phyloP scores from a whole-genome alignment of 2,113 vertebrate species.

The Ascaphus truei region DNA sequence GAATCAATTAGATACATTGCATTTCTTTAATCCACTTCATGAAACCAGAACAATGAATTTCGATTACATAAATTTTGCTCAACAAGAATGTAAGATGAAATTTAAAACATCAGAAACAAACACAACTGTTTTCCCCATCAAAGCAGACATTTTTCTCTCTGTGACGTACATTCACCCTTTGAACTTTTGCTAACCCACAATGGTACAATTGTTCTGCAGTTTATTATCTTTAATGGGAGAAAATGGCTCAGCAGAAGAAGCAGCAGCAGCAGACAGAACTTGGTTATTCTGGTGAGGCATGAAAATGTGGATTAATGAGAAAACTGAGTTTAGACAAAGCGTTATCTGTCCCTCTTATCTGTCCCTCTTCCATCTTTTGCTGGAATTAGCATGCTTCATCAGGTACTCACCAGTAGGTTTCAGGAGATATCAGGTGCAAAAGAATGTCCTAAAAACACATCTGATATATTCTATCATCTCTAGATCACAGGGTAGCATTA shows the following conservation, averaged over 20 bases:
- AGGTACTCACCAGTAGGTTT: not conserved
- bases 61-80: no score
- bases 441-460: slow-evolving; percentile 9
- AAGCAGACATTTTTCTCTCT: slow-evolving; percentile 13
- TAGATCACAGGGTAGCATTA: not conserved
- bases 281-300: slow-evolving; percentile 28
- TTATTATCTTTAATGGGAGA: slow-evolving; percentile 34
- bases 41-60: no score
- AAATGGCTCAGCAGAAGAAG: slow-evolving; percentile 18
- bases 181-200: slow-evolving; percentile 25
- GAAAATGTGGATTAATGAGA: slow-evolving; percentile 35
- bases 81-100: not conserved
- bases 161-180: slow-evolving; percentile 18
- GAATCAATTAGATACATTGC: no score
- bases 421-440: slow-evolving; percentile 30
- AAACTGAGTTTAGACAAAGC: slow-evolving; percentile 22
- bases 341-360: slow-evolving; percentile 22
- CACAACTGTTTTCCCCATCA: slow-evolving; percentile 4
- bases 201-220: slow-evolving; percentile 17
- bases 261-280: slow-evolving; percentile 28
- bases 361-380: not conserved
- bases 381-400: slow-evolving; percentile 10
- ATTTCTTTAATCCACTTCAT: no score
- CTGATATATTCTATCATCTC: slow-evolving; percentile 21
- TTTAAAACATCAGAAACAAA: not conserved